Percentiles rank a stretch among this genome's conserved stretches.
Conservation (phyloP, 1,140 invertebrate genomes). For the Heliothis subflexa region DNA sequence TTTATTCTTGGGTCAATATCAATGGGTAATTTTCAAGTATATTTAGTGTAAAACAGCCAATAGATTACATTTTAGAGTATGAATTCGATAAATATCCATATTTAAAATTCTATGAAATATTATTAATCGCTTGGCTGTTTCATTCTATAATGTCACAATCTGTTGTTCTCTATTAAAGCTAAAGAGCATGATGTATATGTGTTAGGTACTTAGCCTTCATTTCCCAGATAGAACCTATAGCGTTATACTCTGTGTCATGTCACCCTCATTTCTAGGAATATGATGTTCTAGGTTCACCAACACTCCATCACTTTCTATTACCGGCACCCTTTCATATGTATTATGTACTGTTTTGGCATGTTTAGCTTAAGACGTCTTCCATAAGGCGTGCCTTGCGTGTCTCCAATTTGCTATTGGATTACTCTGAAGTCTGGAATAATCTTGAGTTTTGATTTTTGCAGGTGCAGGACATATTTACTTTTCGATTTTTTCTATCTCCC, state of each 20-base stretch:
- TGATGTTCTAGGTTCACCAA: slow-evolving; percentile 49
- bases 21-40: slow-evolving; percentile 55
- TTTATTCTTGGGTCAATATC: slow-evolving; percentile 58
- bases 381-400: slow-evolving; percentile 43
- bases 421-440: slow-evolving; percentile 3
- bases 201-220: slow-evolving; percentile 64
- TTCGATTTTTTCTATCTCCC: not conserved
- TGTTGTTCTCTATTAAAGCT: slow-evolving; percentile 60
- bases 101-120: not conserved
- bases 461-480: slow-evolving; percentile 33
- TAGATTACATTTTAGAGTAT: not conserved
- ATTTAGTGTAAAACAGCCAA: slow-evolving; percentile 37
- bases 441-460: slow-evolving; percentile 45
- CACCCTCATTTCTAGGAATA: slow-evolving; percentile 42
- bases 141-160: slow-evolving; percentile 53
- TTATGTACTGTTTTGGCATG: slow-evolving; percentile 59
- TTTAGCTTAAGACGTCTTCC: slow-evolving; percentile 55
- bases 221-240: slow-evolving; percentile 45
- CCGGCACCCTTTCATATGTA: slow-evolving; percentile 56
- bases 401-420: slow-evolving; percentile 31
- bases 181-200: slow-evolving; percentile 78
- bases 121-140: slow-evolving; percentile 10
- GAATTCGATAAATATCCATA: not conserved
- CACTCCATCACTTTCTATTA: slow-evolving; percentile 51
- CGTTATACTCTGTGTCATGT: slow-evolving; percentile 20